Percentiles rank a stretch among this genome's conserved stretches.
Evolutionary conservation across 2,797 vertebrate genomes (phyloP).

Genomic region (Neosilurus mollespiculum): DNA sequence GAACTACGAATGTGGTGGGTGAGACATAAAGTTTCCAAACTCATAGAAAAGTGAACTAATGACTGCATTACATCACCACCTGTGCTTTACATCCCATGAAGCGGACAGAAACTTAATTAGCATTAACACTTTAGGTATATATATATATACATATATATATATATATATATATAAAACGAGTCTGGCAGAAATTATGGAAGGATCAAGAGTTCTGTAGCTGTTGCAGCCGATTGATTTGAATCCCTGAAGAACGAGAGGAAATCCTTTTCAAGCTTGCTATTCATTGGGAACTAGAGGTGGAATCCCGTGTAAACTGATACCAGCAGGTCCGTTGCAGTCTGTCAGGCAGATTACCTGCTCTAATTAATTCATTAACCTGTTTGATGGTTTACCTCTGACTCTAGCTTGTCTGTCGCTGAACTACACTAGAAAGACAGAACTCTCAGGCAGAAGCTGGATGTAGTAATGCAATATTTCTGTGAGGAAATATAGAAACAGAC

Average conservation of each 20-base stretch:
- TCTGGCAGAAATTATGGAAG: neutral
- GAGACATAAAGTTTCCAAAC: constrained; percentile 36
- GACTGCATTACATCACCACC: constrained; percentile 28
- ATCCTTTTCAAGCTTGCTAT: constrained; percentile 75
- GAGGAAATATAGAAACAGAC: constrained; percentile 43
- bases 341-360: constrained; percentile 74
- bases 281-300: constrained; percentile 75
- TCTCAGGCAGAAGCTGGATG: constrained; percentile 5
- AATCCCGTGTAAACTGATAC: constrained; percentile 74
- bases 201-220: constrained; percentile 27
- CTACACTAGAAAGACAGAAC: constrained; percentile 13
- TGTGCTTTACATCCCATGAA: constrained; percentile 25
- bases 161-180: neutral
- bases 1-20: constrained; percentile 82
- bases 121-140: constrained; percentile 18
- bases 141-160: neutral
- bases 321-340: constrained; percentile 71
- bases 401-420: constrained; percentile 46
- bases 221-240: constrained; percentile 66
- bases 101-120: constrained; percentile 35
- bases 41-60: constrained; percentile 25
- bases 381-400: constrained; percentile 61
- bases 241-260: constrained; percentile 66
- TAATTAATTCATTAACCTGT: constrained; percentile 77
- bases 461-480: constrained; percentile 34